Evolutionary conservation across 2,113 vertebrate genomes (phyloP).

Genomic region (Notothenia coriiceps): DNA sequence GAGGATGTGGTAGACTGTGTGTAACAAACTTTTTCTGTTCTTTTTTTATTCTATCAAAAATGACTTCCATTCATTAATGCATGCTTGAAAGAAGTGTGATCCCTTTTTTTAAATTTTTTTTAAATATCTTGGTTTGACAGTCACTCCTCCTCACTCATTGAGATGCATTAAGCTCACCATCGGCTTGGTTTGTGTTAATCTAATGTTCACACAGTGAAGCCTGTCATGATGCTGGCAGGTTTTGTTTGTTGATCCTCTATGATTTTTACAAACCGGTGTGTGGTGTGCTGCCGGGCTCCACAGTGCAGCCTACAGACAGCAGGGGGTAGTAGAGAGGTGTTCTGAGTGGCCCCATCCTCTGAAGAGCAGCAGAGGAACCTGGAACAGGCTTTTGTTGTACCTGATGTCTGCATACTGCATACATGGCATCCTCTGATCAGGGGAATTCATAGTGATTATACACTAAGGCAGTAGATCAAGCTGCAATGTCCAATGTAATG

Average conservation of each 20-base stretch:
- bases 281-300: constrained; percentile 1
- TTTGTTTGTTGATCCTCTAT: constrained; percentile 3
- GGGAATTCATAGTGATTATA: neutral
- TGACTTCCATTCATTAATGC: constrained; percentile 34
- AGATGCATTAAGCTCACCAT: constrained; percentile 1
- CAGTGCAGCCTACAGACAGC: constrained; percentile 58
- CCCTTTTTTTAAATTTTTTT: neutral
- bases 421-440: neutral
- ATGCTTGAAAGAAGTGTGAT: constrained; percentile 17
- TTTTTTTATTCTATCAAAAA: constrained; percentile 20
- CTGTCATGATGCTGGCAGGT: constrained; percentile 22
- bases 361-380: too few species aligned
- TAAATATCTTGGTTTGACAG: constrained; percentile 25
- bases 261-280: neutral
- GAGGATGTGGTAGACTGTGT: constrained; percentile 20
- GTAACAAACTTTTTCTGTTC: constrained; percentile 31
- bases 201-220: constrained; percentile 1
- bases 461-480: too few species aligned
- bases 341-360: constrained; percentile 8
- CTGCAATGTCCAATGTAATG: too few species aligned
- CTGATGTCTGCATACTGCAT: neutral
- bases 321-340: constrained; percentile 75
- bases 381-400: too few species aligned
- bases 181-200: constrained; percentile 2
- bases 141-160: constrained; percentile 3